Evolutionary conservation across 2,888 invertebrate species (phyloP).

Genomic region (Ormia ochracea): DNA sequence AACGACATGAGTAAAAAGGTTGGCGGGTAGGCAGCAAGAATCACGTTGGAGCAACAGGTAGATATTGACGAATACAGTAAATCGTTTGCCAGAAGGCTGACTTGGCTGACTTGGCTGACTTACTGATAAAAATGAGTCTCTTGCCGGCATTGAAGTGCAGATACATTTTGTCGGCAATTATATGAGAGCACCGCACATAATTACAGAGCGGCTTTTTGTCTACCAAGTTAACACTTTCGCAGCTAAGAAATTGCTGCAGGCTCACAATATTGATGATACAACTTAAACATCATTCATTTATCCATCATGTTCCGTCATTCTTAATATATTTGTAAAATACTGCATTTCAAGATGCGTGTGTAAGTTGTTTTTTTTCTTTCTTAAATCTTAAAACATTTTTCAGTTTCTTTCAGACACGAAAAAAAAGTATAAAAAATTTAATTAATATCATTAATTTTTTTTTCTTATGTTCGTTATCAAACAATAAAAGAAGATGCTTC

Average conservation of each 20-base stretch:
- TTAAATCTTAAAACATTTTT: background rate
- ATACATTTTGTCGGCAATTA: conserved; percentile 70
- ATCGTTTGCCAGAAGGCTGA: conserved; percentile 3
- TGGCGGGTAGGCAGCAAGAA: background rate
- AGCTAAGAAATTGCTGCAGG: conserved; percentile 70
- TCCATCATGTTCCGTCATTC: conserved; percentile 17
- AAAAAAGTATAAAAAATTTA: conserved; percentile 16
- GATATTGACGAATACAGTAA: background rate
- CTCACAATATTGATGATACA: conserved; percentile 57
- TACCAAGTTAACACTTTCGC: conserved; percentile 77
- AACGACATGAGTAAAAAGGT: conserved; percentile 15
- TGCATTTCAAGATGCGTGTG: background rate
- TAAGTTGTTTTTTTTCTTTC: background rate
- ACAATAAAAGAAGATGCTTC: background rate
- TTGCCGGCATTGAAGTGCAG: conserved; percentile 22
- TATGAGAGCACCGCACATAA: conserved; percentile 70
- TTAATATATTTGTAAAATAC: conserved; percentile 16
- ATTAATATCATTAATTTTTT: conserved; percentile 19
- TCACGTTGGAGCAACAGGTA: background rate
- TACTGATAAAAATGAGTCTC: conserved; percentile 25
- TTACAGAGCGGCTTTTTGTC: conserved; percentile 75
- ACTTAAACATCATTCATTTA: conserved; percentile 29
- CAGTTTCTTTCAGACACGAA: background rate
- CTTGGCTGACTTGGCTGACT: background rate
- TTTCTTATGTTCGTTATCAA: conserved; percentile 9